Base-by-base conservation (phyloP, 2,113 vertebrate genomes). In the Thunnus maccoyii region DNA sequence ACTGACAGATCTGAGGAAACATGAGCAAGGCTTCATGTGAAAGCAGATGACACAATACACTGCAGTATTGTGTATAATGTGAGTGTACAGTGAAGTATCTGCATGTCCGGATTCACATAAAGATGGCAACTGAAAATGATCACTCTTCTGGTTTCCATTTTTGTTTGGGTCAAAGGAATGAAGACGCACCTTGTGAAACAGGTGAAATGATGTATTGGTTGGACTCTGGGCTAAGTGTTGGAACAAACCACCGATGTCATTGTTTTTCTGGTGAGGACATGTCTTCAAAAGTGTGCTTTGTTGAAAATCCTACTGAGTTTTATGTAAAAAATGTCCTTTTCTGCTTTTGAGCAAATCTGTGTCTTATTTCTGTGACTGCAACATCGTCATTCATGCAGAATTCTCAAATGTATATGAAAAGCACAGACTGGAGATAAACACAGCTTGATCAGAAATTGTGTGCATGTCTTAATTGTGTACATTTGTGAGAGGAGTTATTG, bases 1-100 rank as follows among this genome's bases (percentile, higher is more conserved):
- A 57, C 47, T 44, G 63, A 78, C 56, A 52, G 72, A 86, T 89
- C 72, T 64, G 84, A 86, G 67, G 67, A 1, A 41, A 72, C 82
- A 86, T 52, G 58, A 75, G 65, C 58, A 72, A 78, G 54, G 74
- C 76, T 79, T 72, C 76, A 76, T 78, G 76, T 64, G 69, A 78
- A 89, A 88, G 83, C 80, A 82, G 78, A 60, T 36, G 32, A 36
- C 32, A 36, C 32, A 36, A 36, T 36, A 36, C 4, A 36, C 32
- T 36, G 32, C 3, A 22, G 22, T 22, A 22, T 22, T 22, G 22
- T 22, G 1, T 22, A 22, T 22, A 22, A 22, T 22, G 22, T 22
- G 22, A 36, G 32, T 36, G 32, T 36, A 36, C 32, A 6, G 32
- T 36, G 32, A 36, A 36, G 32, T 36, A 36, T 36, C 32, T 36